Conservation (phyloP, 2,113 vertebrate species). For the Capreolus pygargus region DNA sequence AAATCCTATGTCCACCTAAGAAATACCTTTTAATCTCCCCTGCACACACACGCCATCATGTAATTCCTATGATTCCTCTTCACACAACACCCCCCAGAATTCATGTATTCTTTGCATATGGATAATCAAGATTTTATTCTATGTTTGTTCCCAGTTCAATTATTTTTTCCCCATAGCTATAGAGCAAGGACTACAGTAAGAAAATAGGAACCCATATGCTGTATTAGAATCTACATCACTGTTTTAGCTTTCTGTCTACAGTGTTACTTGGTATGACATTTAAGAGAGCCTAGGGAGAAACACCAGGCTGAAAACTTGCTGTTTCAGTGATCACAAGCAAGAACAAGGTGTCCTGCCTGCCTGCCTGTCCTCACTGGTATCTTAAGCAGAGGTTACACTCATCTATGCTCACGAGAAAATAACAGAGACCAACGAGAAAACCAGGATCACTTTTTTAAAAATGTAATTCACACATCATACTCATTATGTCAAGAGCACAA, state of each 20-base stretch:
- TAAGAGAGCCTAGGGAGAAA: not conserved
- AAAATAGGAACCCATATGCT: not conserved
- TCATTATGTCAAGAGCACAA: not conserved
- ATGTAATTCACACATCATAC: not conserved
- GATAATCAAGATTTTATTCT: not conserved
- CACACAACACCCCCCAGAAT: not conserved
- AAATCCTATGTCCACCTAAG: slow-evolving; percentile 8
- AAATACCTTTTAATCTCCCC: not conserved
- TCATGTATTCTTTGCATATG: not conserved
- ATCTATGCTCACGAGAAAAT: not conserved
- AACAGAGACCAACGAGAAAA: not conserved
- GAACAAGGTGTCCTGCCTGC: not conserved
- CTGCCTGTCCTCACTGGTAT: not conserved
- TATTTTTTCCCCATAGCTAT: not conserved
- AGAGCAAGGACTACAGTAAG: not conserved
- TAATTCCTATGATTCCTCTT: not conserved
- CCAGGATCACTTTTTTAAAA: not conserved
- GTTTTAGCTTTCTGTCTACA: not conserved
- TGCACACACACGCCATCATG: too few species aligned
- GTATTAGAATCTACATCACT: not conserved
- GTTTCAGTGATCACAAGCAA: not conserved
- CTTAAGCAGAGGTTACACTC: not conserved
- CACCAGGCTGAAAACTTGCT: not conserved
- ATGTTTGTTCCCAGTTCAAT: not conserved
- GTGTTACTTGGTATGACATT: not conserved